A percentile compares a stretch with the other conserved stretches of the same genome.
These are phyloP conservation scores for Actinernus sp. DNA, from an alignment of 92 coral and sea anemone genomes.

Conservation along the genomic window DNA sequence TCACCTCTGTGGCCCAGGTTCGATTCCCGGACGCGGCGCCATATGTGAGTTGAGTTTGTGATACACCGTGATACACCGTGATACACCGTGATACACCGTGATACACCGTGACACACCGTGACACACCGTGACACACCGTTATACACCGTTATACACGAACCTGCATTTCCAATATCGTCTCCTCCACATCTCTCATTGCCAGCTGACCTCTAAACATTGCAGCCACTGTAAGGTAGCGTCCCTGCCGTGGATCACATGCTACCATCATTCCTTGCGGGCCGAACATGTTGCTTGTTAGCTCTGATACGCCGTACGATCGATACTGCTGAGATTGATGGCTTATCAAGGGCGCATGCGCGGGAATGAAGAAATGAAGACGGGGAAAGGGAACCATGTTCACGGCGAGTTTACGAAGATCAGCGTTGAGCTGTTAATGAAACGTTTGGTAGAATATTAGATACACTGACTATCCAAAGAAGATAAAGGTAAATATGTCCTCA, in stretches of 20 bases:
- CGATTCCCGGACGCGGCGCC: no score
- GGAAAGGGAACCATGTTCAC: conserved; percentile 99
- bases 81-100: no score
- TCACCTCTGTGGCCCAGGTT: no score
- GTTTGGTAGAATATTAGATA: neutral
- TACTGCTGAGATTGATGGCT: conserved; percentile 73
- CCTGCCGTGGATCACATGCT: conserved; percentile 97
- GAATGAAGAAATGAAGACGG: conserved; percentile 95
- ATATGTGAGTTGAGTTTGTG: no score
- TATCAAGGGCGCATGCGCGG: conserved; percentile 92
- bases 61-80: no score
- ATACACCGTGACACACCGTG: no score
- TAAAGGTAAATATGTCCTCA: no score
- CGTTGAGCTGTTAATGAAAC: conserved; percentile 72
- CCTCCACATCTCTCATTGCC: conserved; percentile 97
- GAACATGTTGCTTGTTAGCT: conserved; percentile 93
- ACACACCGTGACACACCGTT: no score
- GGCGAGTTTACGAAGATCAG: conserved; percentile 90
- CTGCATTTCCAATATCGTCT: conserved; percentile 86
- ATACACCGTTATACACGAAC: no score
- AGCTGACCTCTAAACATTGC: conserved; percentile 98
- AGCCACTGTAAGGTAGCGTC: conserved; percentile 91
- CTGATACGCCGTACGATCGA: conserved; percentile 83
- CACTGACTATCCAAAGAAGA: neutral
- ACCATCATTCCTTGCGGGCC: conserved; percentile 99